Base-by-base conservation (phyloP, 2,113 vertebrate genomes). In the Morone chrysops region DNA sequence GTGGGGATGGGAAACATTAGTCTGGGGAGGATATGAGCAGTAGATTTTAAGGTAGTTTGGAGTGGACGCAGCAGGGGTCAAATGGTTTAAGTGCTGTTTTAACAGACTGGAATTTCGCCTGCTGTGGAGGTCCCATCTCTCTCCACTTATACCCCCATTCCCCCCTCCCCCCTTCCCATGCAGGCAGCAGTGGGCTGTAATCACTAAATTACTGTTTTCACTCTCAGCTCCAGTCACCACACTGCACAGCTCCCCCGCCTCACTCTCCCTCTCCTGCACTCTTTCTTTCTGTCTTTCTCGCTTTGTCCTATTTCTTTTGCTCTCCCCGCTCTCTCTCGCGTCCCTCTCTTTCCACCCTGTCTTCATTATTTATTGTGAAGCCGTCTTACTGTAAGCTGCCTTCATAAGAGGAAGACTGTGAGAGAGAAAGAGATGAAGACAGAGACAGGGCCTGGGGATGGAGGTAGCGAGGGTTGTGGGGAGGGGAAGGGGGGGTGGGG, bases 161-260 rank as follows among this genome's bases (percentile, higher is more conserved):
- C 63, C 38, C 22, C 75, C 65, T 5, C 60, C 65, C 65, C 36
- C 54, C 78, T 72, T 79, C 72, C 84, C 79, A 80, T 48, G 83
- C 90, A 86, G 88, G 78, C 86, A 92, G 89, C 76, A 90, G 71
- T 89, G 90, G 88, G 85, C 85, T 89, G 83, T 94, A 95, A 95
- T 95, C 90, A 94, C 89, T 89, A 95, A 95, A 94, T 94, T 91
- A 94, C 94, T 95, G 90, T 95, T 95, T 95, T 93, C 91, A 88
- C 81, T 91, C 86, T 87, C 67, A 20, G 87, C 87, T 90, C 87
- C 70, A 91, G 89, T 92, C 92, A 83, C 85, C 84, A 92, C 88
- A 90, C 79, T 78, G 62, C 74, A 67, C 74, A 77, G 84, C 90
- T 67, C 75, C 71, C 70, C 81, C 51, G 36, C 65, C 79, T 68